Evolutionary conservation across 1,140 invertebrate genomes (phyloP), one percentile per base, ranked within the genome.

Genomic region (Drosophila lini): DNA sequence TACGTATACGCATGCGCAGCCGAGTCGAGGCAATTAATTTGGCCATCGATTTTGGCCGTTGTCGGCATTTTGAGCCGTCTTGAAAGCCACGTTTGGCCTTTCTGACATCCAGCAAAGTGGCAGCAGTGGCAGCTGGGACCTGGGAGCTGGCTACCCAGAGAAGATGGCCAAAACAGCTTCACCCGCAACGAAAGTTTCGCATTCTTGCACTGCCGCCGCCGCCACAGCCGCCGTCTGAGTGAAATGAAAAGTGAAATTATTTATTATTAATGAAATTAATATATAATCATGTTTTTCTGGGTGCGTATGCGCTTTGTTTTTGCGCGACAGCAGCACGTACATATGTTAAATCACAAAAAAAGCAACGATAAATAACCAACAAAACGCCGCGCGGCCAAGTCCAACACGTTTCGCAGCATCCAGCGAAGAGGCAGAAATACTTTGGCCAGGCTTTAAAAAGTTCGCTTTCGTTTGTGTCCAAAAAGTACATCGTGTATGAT

Each of bases 241-340:
- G 84, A 86, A 86, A 88, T 88, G 84, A 88, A 88, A 88, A 88
- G 84, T 88, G 84, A 88, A 88, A 88, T 88, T 88, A 86, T 81
- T 86, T 86, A 88, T 88, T 88, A 88, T 89, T 88, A 88, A 88
- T 88, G 84, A 88, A 88, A 88, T 88, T 88, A 88, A 88, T 88
- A 88, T 86, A 88, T 84, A 89, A 77, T 79, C 77, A 70, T 84
- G 68, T 65, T 86, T 61, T 38, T 59, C 42, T 57, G 68, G 60
- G 74, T 70, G 44, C 68, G 59, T 78, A 48, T 74, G 69, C 68
- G 44, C 65, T 65, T 78, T 58, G 53, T 73, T 64, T 78, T 52
- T 80, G 74, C 77, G 60, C 76, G 84, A 89, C 81, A 85, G 79
- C 81, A 82, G 73, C 84, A 85, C 83, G 83, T 83, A 86, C 83